Evolutionary conservation across 2,797 vertebrate genomes (phyloP), one percentile per base, ranked within the genome.

Genomic region (Adrianichthys oophorus): DNA sequence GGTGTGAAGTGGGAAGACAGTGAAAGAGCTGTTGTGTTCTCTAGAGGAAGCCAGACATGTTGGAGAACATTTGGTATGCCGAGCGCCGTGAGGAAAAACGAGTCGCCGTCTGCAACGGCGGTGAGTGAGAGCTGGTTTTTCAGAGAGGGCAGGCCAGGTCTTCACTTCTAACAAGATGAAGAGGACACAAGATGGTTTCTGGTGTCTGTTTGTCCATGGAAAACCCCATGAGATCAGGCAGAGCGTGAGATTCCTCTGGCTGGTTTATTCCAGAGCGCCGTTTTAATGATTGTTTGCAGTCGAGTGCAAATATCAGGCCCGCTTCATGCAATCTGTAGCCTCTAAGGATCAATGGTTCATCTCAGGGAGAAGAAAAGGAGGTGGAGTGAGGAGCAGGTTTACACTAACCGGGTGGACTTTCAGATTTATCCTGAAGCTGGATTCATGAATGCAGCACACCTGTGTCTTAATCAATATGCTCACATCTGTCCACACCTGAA

Each of bases 1-100:
- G 83, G 85, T 87, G 89, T 79, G 59, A 87, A 59, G 86, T 85
- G 84, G 86, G 86, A 69, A 62, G 68, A 48, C 54, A 61, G 66
- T 65, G 76, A 66, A 83, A 78, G 77, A 68, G 60, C 74, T 65
- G 74, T 66, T 74, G 65, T 65, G 65, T 42, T 83, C 83, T 65
- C 62, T 40, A 48, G 26, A 77, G 81, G 79, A 86, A 82, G 80
- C 83, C 83, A 74, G 78, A 77, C 80, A 76, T 81, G 80, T 78
- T 76, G 74, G 70, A 78, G 82, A 82, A 79, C 80, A 82, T 85
- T 89, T 84, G 79, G 73, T 77, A 52, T 32, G 70, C 52, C 62
- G 62, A 56, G 71, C 67, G 68, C 59, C 55, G 70, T 47, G 54
- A 68, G 53, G 59, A 69, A 65, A 54, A 69, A 65, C 59, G 45